phyloP scores from a whole-genome alignment of 2,888 invertebrate species.

The Bugula neritina region DNA sequence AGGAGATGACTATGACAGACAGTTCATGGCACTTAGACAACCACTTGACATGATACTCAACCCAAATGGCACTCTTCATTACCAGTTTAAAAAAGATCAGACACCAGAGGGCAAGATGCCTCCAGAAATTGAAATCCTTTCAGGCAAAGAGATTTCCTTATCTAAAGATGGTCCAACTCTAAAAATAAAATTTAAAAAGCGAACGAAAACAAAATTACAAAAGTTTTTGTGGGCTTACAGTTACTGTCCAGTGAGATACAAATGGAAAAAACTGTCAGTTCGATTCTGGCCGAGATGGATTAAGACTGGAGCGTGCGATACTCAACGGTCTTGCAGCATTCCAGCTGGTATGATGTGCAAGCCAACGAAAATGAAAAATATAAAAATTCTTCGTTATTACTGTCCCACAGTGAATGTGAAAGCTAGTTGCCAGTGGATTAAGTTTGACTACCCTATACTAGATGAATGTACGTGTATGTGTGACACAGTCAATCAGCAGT shows the following conservation, averaged over 20 bases:
- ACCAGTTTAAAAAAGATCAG: constrained; percentile 51
- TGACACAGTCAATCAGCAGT: background rate
- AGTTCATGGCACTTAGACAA: constrained; percentile 55
- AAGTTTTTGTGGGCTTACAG: constrained; percentile 58
- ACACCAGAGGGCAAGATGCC: constrained; percentile 34
- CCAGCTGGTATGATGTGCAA: constrained; percentile 59
- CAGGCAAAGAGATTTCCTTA: constrained; percentile 26
- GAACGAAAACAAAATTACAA: constrained; percentile 52
- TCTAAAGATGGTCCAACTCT: constrained; percentile 27
- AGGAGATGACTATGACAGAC: constrained; percentile 54
- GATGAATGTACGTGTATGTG: constrained; percentile 58
- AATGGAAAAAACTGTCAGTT: constrained; percentile 58
- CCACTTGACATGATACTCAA: constrained; percentile 44
- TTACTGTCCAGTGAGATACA: constrained; percentile 57
- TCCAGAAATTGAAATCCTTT: background rate
- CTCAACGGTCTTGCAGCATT: constrained; percentile 57
- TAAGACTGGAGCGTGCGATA: constrained; percentile 56
- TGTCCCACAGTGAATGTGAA: constrained; percentile 43
- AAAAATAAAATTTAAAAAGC: constrained; percentile 24
- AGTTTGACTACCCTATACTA: constrained; percentile 57
- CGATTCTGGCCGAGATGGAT: constrained; percentile 61
- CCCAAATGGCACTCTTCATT: constrained; percentile 53
- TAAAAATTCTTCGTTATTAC: constrained; percentile 58
- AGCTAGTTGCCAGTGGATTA: constrained; percentile 56
- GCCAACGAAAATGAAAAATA: constrained; percentile 48